Evolutionary conservation across 2,113 vertebrate species (phyloP), one percentile per base, ranked within the genome.

Genomic region (Malaclemys terrapin): DNA sequence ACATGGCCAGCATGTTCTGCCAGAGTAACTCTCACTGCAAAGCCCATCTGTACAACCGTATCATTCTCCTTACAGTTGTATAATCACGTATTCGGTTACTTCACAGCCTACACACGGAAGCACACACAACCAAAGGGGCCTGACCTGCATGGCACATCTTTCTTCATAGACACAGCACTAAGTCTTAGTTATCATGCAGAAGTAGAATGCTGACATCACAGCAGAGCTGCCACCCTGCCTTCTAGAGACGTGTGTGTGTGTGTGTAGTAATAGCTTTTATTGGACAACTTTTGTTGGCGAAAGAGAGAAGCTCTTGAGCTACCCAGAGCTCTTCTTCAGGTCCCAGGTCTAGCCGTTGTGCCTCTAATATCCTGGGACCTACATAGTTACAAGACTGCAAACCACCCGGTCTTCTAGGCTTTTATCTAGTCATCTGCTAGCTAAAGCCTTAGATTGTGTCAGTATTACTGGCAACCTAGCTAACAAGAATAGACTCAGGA

Each of bases 101-200:
- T 69, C 35, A 10, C 62, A n/a, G 35, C 35, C 16, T 17, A 20
- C 62, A 65, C 29, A 16, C 8, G 59, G 29, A 35, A 35, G 31
- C 13, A 35, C 29, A 65, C 13, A 35, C 7, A n/a, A 19, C 31
- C 35, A 17, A n/a, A n/a, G 35, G 8, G 16, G 62, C 35, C 31
- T 19, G 62, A 69, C 31, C 4, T 19, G 62, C 2, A 4, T 4
- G 2, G 35, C 16, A 19, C 14, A 0, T 9, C 62, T 69, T n/a
- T 69, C 62, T 69, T 69, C 62, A 35, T 7, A 19, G 62, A 35
- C 59, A 8, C 59, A 35, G 31, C 29, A 65, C 62, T 35, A 65
- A 65, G 14, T 35, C 62, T 35, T 65, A 35, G 19, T 19, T 19
- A 19, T n/a, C 62, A n/a, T n/a, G 35, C 62, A 69, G 62, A 65